Evolutionary conservation across 2,888 invertebrate species (phyloP), one percentile per base, ranked within the genome.

Genomic region (Cristatella mucedo): DNA sequence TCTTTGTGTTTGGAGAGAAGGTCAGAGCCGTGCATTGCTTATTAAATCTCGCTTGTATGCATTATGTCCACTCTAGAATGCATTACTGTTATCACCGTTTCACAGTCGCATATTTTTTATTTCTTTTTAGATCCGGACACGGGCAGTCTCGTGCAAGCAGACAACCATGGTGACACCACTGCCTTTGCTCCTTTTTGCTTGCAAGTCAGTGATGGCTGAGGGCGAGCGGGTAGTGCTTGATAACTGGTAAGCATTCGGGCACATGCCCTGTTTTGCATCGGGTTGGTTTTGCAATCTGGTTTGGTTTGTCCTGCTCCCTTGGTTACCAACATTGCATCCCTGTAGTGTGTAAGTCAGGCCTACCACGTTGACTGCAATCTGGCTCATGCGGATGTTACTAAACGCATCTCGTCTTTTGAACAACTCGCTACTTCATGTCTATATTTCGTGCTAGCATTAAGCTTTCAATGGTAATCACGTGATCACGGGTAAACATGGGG

Each of bases 1-100:
- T 91, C 63, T 91, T 97, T 62, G 83, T 97, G 41, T 97, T 95
- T 65, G 91, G 93, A 0, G 95, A 97, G 70, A 97, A 97, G 71
- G 76, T 76, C 54, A 33, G 30, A 26, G 26, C 7, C 7, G 26
- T 26, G n/a, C 26, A 26, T n/a, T 31, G 16, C n/a, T 15, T 15
- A 15, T 15, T 7, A 31, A 31, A 31, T 31, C 16, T 15, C 31
- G 16, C n/a, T n/a, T 26, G 26, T n/a, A 26, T n/a, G n/a, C n/a
- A n/a, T n/a, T n/a, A n/a, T n/a, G n/a, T n/a, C n/a, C n/a, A n/a
- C n/a, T n/a, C n/a, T n/a, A n/a, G n/a, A n/a, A n/a, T n/a, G n/a
- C n/a, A n/a, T n/a, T n/a, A n/a, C n/a, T n/a, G n/a, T n/a, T n/a
- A n/a, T n/a, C n/a, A n/a, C n/a, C n/a, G n/a, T n/a, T n/a, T n/a